Evolutionary conservation across 2,888 invertebrate species (phyloP), one percentile per base, ranked within the genome.

Genomic region (Flexamia atlantica): DNA sequence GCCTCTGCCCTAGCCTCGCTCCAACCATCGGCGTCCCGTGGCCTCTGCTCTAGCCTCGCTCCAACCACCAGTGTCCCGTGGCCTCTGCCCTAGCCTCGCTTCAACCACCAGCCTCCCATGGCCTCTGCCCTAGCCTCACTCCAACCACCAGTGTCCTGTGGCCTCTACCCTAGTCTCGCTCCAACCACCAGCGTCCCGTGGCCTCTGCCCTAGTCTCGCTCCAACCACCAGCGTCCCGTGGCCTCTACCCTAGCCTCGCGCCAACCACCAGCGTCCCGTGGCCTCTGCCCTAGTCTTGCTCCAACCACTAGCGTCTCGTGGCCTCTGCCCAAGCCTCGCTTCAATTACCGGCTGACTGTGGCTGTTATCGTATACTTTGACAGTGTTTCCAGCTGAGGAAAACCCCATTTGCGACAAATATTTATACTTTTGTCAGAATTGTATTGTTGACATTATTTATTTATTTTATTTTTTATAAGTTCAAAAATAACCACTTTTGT

Each of bases 91-190:
- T 57, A 50, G n/a, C n/a, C 50, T 50, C n/a, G 50, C n/a, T 9
- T 36, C 9, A 9, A 36, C 36, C 36, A 4, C 36, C 9, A 9
- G 5, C 36, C 36, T 36, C 9, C 9, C n/a, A 17, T 50, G 50
- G 50, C 50, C 50, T 50, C 50, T 50, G n/a, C 17, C 12, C 50
- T n/a, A 50, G n/a, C 50, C n/a, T 50, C 4, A 3, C 50, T 3
- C 17, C 2, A 36, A 4, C 36, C 90, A 95, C 95, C 10, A 95
- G 96, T 40, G 90, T 97, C 28, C 97, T 97, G 0, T 97, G 97
- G 97, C 96, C 96, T 0, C 91, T 97, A 81, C 95, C 95, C 14
- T 50, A 50, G 50, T 17, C 50, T 50, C 4, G 4, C n/a, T n/a
- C n/a, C n/a, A n/a, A n/a, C n/a, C n/a, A n/a, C n/a, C n/a, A n/a